A percentile compares a stretch with the other conserved stretches of the same genome.
Conservation (phyloP, 2,113 vertebrate species). For the Eidolon helvum region DNA sequence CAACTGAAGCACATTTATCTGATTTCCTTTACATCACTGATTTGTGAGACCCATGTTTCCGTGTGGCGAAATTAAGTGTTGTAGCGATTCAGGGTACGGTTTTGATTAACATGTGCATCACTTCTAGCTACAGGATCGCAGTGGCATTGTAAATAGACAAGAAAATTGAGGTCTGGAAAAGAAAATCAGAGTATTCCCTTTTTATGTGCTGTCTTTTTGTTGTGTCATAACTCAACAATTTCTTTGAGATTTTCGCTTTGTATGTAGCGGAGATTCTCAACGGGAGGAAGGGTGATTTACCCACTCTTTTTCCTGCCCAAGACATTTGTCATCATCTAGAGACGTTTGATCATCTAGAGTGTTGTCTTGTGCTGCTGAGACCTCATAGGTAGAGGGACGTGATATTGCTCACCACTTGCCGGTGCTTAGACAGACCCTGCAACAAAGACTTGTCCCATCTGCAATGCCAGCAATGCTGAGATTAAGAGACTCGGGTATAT, state of each 20-base stretch:
- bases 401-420: accelerated
- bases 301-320: accelerated
- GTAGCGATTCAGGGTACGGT: neutral
- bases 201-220: neutral
- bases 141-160: neutral
- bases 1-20: neutral
- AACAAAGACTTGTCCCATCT: too few species aligned
- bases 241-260: neutral
- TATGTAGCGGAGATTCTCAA: neutral
- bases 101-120: neutral
- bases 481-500: neutral
- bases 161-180: neutral
- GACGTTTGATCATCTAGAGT: neutral
- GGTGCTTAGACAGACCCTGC: accelerated
- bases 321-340: neutral
- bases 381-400: neutral
- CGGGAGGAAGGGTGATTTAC: neutral
- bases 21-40: neutral
- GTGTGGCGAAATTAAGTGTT: neutral
- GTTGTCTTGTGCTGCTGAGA: neutral
- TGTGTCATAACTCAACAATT: neutral
- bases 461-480: neutral
- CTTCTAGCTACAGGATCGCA: neutral
- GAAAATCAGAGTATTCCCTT: neutral
- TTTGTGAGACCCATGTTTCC: neutral